phyloP scores from a whole-genome alignment of 1,140 invertebrate species.

The Ceratina australensis region DNA sequence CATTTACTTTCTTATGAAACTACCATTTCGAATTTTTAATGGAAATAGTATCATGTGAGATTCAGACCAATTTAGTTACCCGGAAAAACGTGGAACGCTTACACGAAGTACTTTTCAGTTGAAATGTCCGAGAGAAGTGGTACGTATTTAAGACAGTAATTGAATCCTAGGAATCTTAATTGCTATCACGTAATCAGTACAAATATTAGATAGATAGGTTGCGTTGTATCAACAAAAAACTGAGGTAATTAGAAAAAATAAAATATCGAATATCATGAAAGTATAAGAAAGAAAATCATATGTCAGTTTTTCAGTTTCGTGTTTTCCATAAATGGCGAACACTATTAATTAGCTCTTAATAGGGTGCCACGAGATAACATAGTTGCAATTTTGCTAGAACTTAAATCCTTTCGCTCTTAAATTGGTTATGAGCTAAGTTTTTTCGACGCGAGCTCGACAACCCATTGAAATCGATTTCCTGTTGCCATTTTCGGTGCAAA shows the following conservation, averaged over 20 bases:
- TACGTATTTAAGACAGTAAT: neutral
- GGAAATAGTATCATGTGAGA: neutral
- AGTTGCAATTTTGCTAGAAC: too few species aligned
- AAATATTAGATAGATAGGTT: neutral
- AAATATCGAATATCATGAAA: too few species aligned
- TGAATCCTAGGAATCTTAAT: neutral
- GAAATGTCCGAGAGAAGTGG: neutral
- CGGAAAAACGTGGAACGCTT: neutral
- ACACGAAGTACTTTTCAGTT: neutral
- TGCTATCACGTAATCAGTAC: neutral
- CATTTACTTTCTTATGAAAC: too few species aligned
- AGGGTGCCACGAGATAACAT: too few species aligned
- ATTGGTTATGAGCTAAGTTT: neutral
- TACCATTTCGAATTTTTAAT: neutral
- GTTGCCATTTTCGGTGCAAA: constrained; percentile 25
- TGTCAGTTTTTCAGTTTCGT: too few species aligned
- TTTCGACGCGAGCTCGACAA: neutral
- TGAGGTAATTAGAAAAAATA: neutral
- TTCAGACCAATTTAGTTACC: neutral
- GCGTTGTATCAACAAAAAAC: neutral
- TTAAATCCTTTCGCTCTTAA: neutral
- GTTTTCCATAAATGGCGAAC: too few species aligned
- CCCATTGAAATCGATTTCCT: constrained; percentile 16
- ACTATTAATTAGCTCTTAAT: too few species aligned
- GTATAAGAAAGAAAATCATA: too few species aligned